Percentiles rank a stretch among this genome's conserved stretches.
These are phyloP conservation scores for Metallyticus violacea DNA, from an alignment of 2,888 invertebrate genomes.

Conservation along the genomic window DNA sequence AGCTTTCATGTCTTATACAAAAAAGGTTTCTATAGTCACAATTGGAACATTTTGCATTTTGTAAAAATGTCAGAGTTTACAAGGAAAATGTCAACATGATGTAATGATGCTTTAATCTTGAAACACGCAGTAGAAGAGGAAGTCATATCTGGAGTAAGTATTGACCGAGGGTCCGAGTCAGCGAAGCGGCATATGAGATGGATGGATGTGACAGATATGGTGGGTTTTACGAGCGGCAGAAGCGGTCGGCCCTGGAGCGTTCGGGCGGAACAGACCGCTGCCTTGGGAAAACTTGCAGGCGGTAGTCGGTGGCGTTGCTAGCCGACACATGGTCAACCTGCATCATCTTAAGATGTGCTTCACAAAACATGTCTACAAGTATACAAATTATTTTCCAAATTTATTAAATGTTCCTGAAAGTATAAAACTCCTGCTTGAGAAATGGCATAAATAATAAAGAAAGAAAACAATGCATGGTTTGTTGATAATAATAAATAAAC, in stretches of 20 bases:
- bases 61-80: too few relatives aligned
- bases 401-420: neutral
- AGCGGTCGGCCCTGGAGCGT: neutral
- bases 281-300: conserved; percentile 7
- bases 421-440: neutral
- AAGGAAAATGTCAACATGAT: too few relatives aligned
- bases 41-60: too few relatives aligned
- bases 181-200: conserved; percentile 8
- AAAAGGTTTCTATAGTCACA: too few relatives aligned
- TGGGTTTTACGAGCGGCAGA: conserved; percentile 1
- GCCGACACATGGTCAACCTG: neutral
- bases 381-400: neutral
- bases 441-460: too few relatives aligned
- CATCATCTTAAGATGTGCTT: neutral
- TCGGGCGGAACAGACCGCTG: neutral
- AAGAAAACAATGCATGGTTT: too few relatives aligned
- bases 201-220: conserved; percentile 14
- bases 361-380: too few relatives aligned
- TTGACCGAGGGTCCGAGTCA: conserved; percentile 8
- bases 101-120: too few relatives aligned
- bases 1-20: too few relatives aligned
- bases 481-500: too few relatives aligned
- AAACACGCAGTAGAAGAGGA: too few relatives aligned
- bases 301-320: neutral
- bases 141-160: neutral